Evolutionary conservation across 2,888 invertebrate species (phyloP).

Genomic region (Melipona beecheii): DNA sequence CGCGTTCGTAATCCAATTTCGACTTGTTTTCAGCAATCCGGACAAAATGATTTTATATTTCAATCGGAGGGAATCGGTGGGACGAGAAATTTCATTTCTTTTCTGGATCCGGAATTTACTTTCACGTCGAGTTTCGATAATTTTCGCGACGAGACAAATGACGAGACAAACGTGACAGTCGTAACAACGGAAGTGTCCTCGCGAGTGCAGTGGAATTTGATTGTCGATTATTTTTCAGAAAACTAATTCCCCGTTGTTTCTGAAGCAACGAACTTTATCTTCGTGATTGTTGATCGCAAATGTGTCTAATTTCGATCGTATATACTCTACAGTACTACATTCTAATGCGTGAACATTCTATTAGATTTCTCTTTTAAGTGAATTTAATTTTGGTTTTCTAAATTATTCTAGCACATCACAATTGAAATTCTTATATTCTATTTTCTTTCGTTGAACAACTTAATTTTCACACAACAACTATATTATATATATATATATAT

Average conservation of each 20-base stretch:
- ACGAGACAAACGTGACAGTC: too few relatives aligned
- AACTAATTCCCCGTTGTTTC: background rate
- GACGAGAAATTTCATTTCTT: slow-evolving; percentile 3
- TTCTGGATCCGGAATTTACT: background rate
- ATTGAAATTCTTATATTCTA: too few relatives aligned
- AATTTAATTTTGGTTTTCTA: too few relatives aligned
- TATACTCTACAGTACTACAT: background rate
- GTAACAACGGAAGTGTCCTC: too few relatives aligned
- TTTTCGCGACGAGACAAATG: background rate
- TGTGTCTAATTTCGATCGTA: background rate
- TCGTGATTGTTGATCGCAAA: background rate
- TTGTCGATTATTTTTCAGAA: background rate
- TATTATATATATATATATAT: too few relatives aligned
- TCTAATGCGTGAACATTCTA: too few relatives aligned
- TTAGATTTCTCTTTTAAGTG: too few relatives aligned
- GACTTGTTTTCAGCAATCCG: background rate
- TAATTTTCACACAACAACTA: too few relatives aligned
- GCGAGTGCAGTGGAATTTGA: background rate
- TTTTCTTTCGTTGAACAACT: too few relatives aligned
- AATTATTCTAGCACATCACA: too few relatives aligned
- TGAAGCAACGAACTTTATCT: background rate
- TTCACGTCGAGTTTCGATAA: background rate
- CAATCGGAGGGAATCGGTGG: background rate
- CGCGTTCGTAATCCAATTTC: slow-evolving; percentile 20
- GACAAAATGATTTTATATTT: slow-evolving; percentile 11